Conservation (phyloP, 2,113 vertebrate genomes). For the Gymnorhina tibicen region DNA sequence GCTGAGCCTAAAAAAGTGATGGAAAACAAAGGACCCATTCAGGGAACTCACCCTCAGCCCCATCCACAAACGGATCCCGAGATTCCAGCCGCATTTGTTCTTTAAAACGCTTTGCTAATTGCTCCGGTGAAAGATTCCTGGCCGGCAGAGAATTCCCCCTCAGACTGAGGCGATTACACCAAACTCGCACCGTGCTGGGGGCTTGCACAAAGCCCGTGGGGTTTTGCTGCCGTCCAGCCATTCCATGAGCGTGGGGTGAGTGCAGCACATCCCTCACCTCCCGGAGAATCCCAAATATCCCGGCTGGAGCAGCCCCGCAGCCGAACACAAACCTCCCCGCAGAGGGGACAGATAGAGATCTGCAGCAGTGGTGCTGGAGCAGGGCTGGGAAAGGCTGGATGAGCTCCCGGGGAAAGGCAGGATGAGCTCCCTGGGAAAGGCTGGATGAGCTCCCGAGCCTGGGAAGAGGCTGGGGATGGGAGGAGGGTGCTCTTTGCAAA, state of each 20-base stretch:
- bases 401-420: not conserved
- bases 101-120: slow-evolving; percentile 37
- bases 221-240: not conserved
- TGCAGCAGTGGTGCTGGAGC: not conserved
- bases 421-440: not conserved
- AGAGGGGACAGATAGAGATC: not conserved
- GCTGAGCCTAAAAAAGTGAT: not conserved
- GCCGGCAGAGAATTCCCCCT: not conserved
- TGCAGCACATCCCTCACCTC: not conserved
- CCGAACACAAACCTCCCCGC: not conserved
- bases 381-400: not conserved
- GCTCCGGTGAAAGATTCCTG: slow-evolving; percentile 40
- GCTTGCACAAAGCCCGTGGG: not conserved
- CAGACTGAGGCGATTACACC: not conserved
- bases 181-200: not conserved
- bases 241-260: not conserved
- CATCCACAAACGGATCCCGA: not conserved
- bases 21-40: slow-evolving; percentile 26
- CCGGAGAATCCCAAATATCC: not conserved
- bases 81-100: slow-evolving; percentile 18
- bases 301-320: not conserved
- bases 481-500: not conserved
- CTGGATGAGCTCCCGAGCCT: not conserved
- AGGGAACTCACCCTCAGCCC: not conserved
- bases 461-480: not conserved